Base-by-base conservation (phyloP, 1,140 invertebrate genomes). In the Drosophila lacteicornis region DNA sequence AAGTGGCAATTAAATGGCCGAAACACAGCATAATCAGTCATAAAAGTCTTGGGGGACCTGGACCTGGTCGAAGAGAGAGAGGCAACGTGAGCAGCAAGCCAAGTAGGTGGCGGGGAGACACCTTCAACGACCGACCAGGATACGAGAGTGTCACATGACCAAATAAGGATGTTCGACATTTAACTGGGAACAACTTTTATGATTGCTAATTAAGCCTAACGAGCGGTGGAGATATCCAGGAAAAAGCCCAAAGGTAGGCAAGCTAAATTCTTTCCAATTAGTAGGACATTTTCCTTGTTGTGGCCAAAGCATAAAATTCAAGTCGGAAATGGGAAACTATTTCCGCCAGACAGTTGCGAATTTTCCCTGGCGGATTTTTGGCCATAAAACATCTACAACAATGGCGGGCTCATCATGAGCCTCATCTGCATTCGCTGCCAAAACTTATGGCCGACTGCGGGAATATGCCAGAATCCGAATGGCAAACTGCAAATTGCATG, bases 1-100 rank as follows among this genome's bases (percentile, higher is more conserved):
- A 87, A 86, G 83, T 86, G 83, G 83, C 83, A 86, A 86, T 86
- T 86, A 86, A 85, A 86, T 70, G 79, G 56, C 83, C 83, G 76
- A 77, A 86, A 82, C 75, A 86, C 83, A 83, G 70, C 83, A 86
- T 86, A 86, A 87, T 86, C 83, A 86, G 83, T 86, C 83, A 86
- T 87, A 86, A 86, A 86, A 86, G 58, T 59, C 47, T 46, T 60
- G 27, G 11, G 46, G 38, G 62, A 19, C n/a, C 9, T 8, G n/a
- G 2, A 1, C 2, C 27, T 6, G 6, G 27, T 7, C 27, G 27
- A n/a, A n/a, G 27, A 12, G 36, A 40, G 66, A 50, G 36, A 15
- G 36, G 36, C 75, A 80, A 86, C 83, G 83, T 86, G 83, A 86
- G 83, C 59, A 43, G 83, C 65, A 82, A 71, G 67, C 49, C 49